phyloP scores from a whole-genome alignment of 2,113 vertebrate species.

The Engystomops pustulosus region DNA sequence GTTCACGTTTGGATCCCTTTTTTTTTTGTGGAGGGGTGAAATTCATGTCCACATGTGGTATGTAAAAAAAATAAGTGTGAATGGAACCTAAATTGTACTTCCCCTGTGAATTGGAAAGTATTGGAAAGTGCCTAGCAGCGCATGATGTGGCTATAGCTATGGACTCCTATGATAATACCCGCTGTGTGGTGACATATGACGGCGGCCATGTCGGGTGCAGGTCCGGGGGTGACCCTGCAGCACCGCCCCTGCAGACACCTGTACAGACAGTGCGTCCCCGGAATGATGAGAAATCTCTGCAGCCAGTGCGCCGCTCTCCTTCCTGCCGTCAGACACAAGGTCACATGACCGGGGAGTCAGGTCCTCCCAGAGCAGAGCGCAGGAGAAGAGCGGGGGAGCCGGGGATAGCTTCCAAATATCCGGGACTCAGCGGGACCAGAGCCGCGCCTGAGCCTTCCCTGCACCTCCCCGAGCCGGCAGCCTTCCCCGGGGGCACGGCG shows the following conservation, averaged over 20 bases:
- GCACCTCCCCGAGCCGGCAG: not conserved
- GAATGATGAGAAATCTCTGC: not conserved
- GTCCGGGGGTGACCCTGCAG: not conserved
- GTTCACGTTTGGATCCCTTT: too few species aligned
- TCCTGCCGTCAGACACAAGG: slow-evolving; percentile 42
- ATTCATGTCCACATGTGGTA: too few species aligned
- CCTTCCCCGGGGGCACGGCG: not conserved
- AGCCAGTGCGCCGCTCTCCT: not conserved
- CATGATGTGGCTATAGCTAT: too few species aligned
- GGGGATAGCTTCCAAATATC: not conserved
- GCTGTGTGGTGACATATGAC: too few species aligned
- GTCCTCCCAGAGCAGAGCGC: slow-evolving; percentile 35
- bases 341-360: slow-evolving; percentile 48
- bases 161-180: too few species aligned
- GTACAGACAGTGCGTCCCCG: not conserved
- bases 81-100: too few species aligned
- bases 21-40: too few species aligned
- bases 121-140: too few species aligned
- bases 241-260: not conserved
- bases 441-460: not conserved
- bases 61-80: too few species aligned
- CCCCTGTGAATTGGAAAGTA: too few species aligned
- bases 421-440: not conserved
- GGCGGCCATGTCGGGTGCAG: too few species aligned
- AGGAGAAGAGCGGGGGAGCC: slow-evolving; percentile 23